Conservation (phyloP, 2,113 vertebrate species). For the Eidolon helvum region DNA sequence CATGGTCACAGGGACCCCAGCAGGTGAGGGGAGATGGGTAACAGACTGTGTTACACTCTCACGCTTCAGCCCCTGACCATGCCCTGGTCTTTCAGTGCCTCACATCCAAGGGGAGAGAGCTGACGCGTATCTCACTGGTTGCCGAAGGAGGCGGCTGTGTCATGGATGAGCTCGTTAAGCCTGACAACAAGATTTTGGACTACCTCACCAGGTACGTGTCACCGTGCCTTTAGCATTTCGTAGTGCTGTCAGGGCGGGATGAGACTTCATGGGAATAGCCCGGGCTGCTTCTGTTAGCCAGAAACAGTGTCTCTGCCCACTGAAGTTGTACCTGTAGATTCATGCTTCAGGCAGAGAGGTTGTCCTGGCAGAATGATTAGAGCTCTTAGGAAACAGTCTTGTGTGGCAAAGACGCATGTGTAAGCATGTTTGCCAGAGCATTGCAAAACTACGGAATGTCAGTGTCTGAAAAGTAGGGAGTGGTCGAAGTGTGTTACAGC, state of each 20-base stretch:
- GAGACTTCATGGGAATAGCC: background rate
- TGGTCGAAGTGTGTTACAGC: background rate
- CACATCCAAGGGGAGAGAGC: constrained; percentile 86
- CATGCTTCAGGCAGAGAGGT: background rate
- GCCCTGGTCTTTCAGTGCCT: constrained; percentile 85
- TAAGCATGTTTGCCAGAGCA: background rate
- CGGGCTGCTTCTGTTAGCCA: background rate
- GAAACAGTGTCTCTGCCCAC: background rate
- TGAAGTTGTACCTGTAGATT: background rate
- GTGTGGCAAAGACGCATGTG: background rate
- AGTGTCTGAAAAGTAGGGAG: background rate
- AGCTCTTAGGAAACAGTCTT: background rate
- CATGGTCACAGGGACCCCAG: background rate
- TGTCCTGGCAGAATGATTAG: background rate
- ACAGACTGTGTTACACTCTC: background rate
- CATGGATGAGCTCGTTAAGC: constrained; percentile 91
- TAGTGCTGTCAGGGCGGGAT: background rate
- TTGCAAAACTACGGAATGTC: background rate
- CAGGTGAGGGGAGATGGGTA: background rate
- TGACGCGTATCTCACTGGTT: constrained; percentile 90
- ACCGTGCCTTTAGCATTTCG: background rate
- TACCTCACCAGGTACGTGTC: constrained; percentile 89
- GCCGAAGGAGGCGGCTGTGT: constrained; percentile 86
- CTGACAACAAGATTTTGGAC: constrained; percentile 84
- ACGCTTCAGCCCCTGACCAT: background rate